A percentile compares a stretch with the other conserved stretches of the same genome.
Evolutionary conservation across 2,888 invertebrate species (phyloP).

Genomic region (Papilio protenor): DNA sequence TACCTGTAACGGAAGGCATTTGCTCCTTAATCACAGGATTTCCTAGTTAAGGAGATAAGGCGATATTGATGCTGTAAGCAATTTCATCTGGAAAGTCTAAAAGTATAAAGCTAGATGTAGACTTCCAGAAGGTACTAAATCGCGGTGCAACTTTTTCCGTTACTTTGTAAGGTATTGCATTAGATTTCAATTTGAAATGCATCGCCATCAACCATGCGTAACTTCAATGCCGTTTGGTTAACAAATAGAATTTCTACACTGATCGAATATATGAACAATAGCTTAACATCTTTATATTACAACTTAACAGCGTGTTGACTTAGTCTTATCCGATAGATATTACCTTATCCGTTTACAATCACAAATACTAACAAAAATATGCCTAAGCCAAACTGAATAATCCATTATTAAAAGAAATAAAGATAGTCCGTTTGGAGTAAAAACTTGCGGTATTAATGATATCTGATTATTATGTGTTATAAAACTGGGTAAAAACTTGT

Average conservation of each 20-base stretch:
- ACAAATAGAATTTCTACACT: conserved; percentile 2
- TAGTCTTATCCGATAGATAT: too few relatives aligned
- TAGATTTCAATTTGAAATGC: background rate
- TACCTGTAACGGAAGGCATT: too few relatives aligned
- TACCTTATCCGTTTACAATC: too few relatives aligned
- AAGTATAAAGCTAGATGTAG: background rate
- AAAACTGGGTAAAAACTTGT: too few relatives aligned
- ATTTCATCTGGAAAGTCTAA: background rate
- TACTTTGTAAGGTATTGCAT: background rate
- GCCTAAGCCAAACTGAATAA: too few relatives aligned
- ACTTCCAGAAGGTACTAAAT: background rate
- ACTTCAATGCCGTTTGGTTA: conserved; percentile 2
- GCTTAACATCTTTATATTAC: background rate
- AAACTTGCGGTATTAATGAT: too few relatives aligned
- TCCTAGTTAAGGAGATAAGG: background rate
- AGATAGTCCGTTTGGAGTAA: too few relatives aligned
- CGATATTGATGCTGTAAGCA: background rate
- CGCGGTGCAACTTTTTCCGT: background rate
- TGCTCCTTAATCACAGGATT: background rate
- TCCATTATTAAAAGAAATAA: too few relatives aligned
- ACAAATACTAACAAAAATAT: too few relatives aligned
- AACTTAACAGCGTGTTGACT: background rate
- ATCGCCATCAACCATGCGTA: conserved; percentile 2
- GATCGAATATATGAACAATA: background rate
- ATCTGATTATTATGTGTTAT: too few relatives aligned